Base-by-base conservation (phyloP, 92 coral and sea anemone genomes). In the Epizoanthus illoricatus region DNA sequence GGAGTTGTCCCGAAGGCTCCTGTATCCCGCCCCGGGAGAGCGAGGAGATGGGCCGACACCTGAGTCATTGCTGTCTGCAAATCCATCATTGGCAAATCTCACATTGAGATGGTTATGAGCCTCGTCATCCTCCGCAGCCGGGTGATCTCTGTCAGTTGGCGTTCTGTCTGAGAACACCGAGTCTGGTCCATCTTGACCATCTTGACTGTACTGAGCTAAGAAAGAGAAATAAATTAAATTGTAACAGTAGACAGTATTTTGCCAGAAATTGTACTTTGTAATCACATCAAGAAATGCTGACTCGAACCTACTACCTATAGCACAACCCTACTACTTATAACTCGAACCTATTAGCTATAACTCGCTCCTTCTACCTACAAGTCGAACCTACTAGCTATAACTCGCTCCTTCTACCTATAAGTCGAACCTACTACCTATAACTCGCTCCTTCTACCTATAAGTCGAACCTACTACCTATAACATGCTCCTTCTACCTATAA, bases 11-110 rank as follows among this genome's bases (percentile, higher is more conserved):
- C 83, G 90, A 60, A 93, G 90, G 70, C 93, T 90, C 82, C 87
- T 86, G 17, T 86, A 89, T 47, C 73, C 88, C 55, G 86, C 73
- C 42, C 85, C 81, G 7, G 97, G 97, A 16, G 92, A 87, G 55
- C 97, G 94, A 19, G 97, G 97, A 54, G 97, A 93, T 20, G 92
- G 97, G 4, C 97, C 97, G 4, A 94, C 99, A 2, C 99, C 99
- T 1, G 99, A 96, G 88, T 96, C 99, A 49, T 84, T 90, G n/a
- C 98, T 93, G 71, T 89, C 97, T 17, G 90, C 88, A 19, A 84
- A 86, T 9, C 84, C 89, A 69, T 88, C 89, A 62, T 87, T 81
- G 42, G 83, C 82, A 19, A 81, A 66, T 17, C 89, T 86, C 21
- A 90, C 84, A 61, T 86, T 82, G 65, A 75, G 75, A 39, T 87